These are phyloP conservation scores for Hydrozoanthus gracilis DNA, from an alignment of 92 coral and sea anemone genomes.

Conservation along the genomic window DNA sequence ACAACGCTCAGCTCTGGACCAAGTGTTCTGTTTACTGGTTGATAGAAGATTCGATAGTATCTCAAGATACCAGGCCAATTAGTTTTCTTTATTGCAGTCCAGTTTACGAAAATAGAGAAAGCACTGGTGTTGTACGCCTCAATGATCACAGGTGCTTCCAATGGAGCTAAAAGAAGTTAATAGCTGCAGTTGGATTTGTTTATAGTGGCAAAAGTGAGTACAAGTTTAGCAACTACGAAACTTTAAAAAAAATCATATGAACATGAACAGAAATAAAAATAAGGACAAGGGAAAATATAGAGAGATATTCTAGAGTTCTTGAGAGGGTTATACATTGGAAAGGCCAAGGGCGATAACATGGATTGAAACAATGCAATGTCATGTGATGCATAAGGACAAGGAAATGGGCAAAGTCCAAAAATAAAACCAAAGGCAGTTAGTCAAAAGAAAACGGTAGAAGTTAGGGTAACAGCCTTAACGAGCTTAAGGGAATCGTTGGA, in stretches of 20 bases:
- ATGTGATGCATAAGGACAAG: no score
- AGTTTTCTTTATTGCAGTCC: not conserved
- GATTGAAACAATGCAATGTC: no score
- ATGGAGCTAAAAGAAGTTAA: slow-evolving; percentile 32
- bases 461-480: no score
- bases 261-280: no score
- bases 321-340: no score
- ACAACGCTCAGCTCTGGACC: not conserved
- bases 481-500: no score
- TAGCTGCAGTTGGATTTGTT: not conserved
- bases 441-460: no score
- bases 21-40: slow-evolving; percentile 6
- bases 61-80: not conserved
- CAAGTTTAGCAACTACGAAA: not conserved
- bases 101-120: slow-evolving; percentile 30
- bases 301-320: no score
- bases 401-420: no score
- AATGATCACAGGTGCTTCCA: slow-evolving; percentile 33
- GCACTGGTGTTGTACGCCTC: slow-evolving; percentile 10
- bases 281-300: no score
- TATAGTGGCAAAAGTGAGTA: not conserved
- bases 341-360: no score
- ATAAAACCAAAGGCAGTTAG: no score
- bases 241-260: not conserved
- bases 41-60: not conserved